Base-by-base conservation (phyloP, 2,113 vertebrate species). In the Pterophyllum scalare region DNA sequence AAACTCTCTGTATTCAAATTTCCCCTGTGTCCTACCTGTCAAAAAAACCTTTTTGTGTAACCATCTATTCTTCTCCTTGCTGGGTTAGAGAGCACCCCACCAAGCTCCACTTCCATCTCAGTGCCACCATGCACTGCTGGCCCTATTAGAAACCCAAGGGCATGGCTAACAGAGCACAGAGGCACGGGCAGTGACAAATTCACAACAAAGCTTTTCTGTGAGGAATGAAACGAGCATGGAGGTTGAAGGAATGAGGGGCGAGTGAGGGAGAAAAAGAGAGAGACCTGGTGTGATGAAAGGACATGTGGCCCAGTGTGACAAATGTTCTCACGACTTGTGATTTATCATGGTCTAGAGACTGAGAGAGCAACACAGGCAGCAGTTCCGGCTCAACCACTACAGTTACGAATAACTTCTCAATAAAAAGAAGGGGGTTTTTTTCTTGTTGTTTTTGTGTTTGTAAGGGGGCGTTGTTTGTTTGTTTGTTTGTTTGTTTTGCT, bases 181-280 rank as follows among this genome's bases (percentile, higher is more conserved):
- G 57, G 77, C 77, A 56, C 13, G 2, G 38, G 84, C 80, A 40
- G 81, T 85, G 91, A 93, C 89, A 91, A 84, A 94, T 91, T 88
- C 88, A 88, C 89, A 92, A 91, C 92, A 92, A 92, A 91, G 62
- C 58, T 78, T 79, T 80, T 87, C 85, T 81, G 67, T 86, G 89
- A 91, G 83, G 83, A 90, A 94, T 93, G 82, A 87, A 88, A 90
- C 74, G 22, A 88, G 65, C 83, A 67, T 80, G 75, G 84, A 85
- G 79, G 89, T 80, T 82, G 86, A 90, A 87, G 89, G 85, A 89
- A 83, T 35, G 82, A 83, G 85, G 46, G 81, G 75, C 12, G 35
- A 78, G 79, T 6, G 75, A 76, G 60, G 38, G 58, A 81, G 81
- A 75, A 52, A 83, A 59, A 74, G 59, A 64, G 64, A 26, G 79